phyloP scores from a whole-genome alignment of 2,888 invertebrate genomes.

The Platycnemis pennipes region DNA sequence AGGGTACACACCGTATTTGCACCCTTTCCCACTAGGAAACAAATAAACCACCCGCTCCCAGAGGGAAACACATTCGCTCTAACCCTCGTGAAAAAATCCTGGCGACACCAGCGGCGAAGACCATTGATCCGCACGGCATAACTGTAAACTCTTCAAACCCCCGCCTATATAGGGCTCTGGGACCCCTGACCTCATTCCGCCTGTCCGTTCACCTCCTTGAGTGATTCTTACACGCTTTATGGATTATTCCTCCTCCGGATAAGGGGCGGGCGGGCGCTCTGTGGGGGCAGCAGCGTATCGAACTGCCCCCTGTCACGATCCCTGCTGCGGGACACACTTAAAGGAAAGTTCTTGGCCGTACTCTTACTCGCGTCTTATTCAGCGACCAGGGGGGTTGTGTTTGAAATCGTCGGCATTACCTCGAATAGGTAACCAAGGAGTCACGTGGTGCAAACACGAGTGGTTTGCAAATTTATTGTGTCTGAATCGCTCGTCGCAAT shows the following conservation, averaged over 20 bases:
- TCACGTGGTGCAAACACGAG: no score
- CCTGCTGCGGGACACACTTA: neutral
- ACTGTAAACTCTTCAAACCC: neutral
- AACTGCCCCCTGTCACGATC: no score
- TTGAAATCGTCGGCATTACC: no score
- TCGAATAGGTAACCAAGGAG: no score
- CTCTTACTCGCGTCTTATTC: neutral
- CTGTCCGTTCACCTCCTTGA: constrained; percentile 14
- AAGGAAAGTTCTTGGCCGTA: neutral
- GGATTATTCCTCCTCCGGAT: neutral
- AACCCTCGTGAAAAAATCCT: neutral
- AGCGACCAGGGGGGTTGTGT: no score
- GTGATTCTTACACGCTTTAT: constrained; percentile 39
- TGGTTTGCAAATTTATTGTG: no score
- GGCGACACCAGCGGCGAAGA: neutral
- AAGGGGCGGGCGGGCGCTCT: neutral
- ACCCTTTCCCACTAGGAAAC: neutral
- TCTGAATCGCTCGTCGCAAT: no score
- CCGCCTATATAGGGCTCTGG: neutral
- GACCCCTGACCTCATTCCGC: constrained; percentile 24
- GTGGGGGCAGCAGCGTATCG: neutral
- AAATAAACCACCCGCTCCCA: neutral
- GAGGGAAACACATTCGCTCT: neutral
- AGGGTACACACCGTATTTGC: neutral
- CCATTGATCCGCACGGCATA: constrained; percentile 9